phyloP scores from a whole-genome alignment of 2,888 invertebrate species.

The Spialia ferax region DNA sequence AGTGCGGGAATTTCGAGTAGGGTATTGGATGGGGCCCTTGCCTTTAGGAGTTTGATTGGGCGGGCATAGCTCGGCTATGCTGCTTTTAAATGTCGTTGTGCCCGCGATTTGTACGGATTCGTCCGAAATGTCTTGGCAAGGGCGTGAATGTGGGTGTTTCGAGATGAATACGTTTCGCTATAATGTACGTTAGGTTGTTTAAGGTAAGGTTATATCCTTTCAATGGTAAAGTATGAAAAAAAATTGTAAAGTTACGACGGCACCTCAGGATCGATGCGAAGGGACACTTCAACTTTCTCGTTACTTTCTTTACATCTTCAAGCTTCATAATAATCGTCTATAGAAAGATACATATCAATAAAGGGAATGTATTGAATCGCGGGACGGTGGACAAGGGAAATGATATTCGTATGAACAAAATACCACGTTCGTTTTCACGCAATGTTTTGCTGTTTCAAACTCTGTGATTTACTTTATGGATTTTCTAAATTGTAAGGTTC shows the following conservation, averaged over 20 bases:
- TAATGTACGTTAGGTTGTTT: constrained; percentile 75
- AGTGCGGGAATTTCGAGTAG: constrained; percentile 68
- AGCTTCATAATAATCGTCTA: constrained; percentile 70
- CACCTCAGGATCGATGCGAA: constrained; percentile 79
- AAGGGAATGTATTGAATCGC: constrained; percentile 71
- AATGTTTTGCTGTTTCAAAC: constrained; percentile 83
- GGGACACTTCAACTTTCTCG: constrained; percentile 76
- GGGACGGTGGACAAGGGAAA: constrained; percentile 63
- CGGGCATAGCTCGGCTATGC: constrained; percentile 42
- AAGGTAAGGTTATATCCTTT: constrained; percentile 77
- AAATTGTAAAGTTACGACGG: constrained; percentile 67
- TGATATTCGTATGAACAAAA: constrained; percentile 62
- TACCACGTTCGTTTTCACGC: constrained; percentile 68
- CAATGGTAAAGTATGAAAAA: constrained; percentile 74
- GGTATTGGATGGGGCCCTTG: constrained; percentile 62
- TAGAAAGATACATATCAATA: constrained; percentile 85
- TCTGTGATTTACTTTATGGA: constrained; percentile 86
- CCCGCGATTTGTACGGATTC: constrained; percentile 43
- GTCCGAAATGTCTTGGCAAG: constrained; percentile 50
- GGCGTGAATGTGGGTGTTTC: constrained; percentile 61
- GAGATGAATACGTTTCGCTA: constrained; percentile 70
- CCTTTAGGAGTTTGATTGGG: constrained; percentile 46
- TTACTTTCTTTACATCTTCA: constrained; percentile 67
- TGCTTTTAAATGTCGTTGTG: constrained; percentile 41
- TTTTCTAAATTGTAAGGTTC: constrained; percentile 85